A percentile compares a stretch with the other conserved stretches of the same genome.
These are phyloP conservation scores for Rhinopomastus cyanomelas DNA, from an alignment of 2,113 vertebrate genomes.

Conservation along the genomic window DNA sequence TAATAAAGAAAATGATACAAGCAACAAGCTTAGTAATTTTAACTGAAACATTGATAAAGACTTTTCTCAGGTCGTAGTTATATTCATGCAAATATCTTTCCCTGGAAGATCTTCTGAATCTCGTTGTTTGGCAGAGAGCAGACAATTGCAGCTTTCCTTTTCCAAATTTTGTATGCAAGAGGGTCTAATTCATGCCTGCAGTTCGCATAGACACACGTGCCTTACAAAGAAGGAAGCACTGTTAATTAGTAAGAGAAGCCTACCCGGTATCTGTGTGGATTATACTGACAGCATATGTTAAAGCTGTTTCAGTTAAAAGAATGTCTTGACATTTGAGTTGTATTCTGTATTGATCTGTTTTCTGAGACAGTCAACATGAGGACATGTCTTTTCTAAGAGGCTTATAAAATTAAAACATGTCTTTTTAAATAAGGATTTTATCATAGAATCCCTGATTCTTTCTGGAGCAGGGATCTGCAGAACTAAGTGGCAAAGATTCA, in stretches of 20 bases:
- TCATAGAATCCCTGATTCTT: background rate
- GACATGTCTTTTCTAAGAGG: background rate
- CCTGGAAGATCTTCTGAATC: background rate
- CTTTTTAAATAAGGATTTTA: background rate
- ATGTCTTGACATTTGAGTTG: background rate
- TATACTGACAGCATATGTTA: background rate
- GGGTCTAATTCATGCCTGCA: background rate
- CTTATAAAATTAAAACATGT: background rate
- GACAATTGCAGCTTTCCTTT: background rate
- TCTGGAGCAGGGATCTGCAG: background rate
- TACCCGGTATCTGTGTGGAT: background rate
- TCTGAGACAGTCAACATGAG: background rate
- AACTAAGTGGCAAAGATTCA: background rate
- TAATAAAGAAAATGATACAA: background rate
- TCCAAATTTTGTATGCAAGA: background rate
- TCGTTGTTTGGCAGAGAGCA: background rate
- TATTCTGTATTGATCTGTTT: background rate
- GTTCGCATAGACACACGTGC: background rate
- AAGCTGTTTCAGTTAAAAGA: background rate
- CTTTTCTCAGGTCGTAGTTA: background rate
- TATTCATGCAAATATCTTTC: background rate
- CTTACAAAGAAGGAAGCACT: background rate
- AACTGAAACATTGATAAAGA: background rate
- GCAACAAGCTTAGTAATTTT: background rate
- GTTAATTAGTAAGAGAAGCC: background rate